Evolutionary conservation across 2,888 invertebrate species (phyloP).

Genomic region (Dicyrtoma fusca): DNA sequence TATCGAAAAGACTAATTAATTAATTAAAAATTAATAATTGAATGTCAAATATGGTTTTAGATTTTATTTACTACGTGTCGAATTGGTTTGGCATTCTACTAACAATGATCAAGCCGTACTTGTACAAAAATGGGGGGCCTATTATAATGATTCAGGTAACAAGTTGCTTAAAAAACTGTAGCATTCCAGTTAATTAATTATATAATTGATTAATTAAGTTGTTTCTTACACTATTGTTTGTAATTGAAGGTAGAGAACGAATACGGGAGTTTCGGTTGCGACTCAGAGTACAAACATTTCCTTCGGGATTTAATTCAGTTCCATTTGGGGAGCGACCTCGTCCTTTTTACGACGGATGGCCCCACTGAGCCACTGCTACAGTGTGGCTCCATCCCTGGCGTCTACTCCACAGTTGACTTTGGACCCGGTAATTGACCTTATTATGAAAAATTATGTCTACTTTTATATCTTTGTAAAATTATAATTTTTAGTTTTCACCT

Average conservation of each 20-base stretch:
- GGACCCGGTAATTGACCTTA: slow-evolving; percentile 63
- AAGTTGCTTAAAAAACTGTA: slow-evolving; percentile 42
- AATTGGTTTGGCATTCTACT: slow-evolving; percentile 64
- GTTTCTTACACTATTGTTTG: too few relatives aligned
- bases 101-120: slow-evolving; percentile 62
- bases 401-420: slow-evolving; percentile 76
- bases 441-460: neutral
- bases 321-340: slow-evolving; percentile 68
- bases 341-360: slow-evolving; percentile 86
- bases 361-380: slow-evolving; percentile 62
- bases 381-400: slow-evolving; percentile 72
- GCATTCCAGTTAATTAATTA: neutral
- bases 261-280: slow-evolving; percentile 81
- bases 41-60: slow-evolving; percentile 38
- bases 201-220: neutral
- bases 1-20: too few relatives aligned
- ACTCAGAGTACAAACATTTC: slow-evolving; percentile 70
- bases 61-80: slow-evolving; percentile 62
- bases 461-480: too few relatives aligned
- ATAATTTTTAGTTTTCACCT: too few relatives aligned
- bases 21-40: too few relatives aligned
- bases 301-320: slow-evolving; percentile 66
- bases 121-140: slow-evolving; percentile 77
- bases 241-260: slow-evolving; percentile 95
- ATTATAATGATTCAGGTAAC: slow-evolving; percentile 86